Base-by-base conservation (phyloP, 2,888 invertebrate genomes). In the Eilema depressum region DNA sequence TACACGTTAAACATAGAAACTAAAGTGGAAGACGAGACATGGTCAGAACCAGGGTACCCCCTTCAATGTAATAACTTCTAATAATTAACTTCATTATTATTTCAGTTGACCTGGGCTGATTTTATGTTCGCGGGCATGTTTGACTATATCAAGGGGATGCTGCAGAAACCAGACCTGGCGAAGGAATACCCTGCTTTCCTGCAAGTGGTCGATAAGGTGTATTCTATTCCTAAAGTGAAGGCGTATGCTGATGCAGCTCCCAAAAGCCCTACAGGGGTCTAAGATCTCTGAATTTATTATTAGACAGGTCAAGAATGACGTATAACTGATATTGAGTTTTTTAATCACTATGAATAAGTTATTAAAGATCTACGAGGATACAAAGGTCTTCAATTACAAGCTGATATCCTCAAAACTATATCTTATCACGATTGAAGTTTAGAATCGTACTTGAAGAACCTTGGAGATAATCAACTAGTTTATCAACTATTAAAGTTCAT, bases 1-100 rank as follows among this genome's bases (percentile, higher is more conserved):
- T 28, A 3, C 28, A 28, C 5, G 28, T 28, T 28, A 2, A 3
- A 5, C 28, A 28, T 28, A 28, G 28, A 28, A 3, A 28, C 28
- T 5, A 28, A 28, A 28, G 5, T 28, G 2, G 28, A 28, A 28
- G 28, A 5, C 2, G 5, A 28, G 28, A 5, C 2, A 5, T 28
- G 28, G 28, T 28, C 28, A 28, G 28, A 2, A n/a, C 10, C 20
- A 7, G 20, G 20, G 20, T 8, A n/a, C n/a, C 8, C 25, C 12
- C 23, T 25, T 25, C 26, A 96, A 95, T 82, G 88, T 97, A 5
- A 96, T 11, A 28, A 20, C 3, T 20, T 12, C 14, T 20, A 2
- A 14, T 53, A n/a, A 53, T 53, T 12, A 11, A 12, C 14, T 5
- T n/a, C 8, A 0, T 25, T 12, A n/a, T 41, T 26, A 61, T 83